Conservation (phyloP, 2,113 vertebrate species). For the Hippocampus guttulatus region DNA sequence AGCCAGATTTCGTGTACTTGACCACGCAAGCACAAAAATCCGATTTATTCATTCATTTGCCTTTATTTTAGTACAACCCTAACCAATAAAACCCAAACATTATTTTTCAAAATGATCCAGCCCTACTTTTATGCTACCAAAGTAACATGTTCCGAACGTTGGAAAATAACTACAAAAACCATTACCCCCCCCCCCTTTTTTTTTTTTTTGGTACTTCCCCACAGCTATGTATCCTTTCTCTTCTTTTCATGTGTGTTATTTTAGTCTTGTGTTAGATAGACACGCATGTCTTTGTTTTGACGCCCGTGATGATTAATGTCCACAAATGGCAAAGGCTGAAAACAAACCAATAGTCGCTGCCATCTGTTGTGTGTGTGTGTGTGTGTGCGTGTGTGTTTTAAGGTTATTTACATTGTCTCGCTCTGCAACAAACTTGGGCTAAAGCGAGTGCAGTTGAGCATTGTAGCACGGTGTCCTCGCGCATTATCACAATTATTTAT, state of each 20-base stretch:
- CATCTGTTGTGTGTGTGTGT: background rate
- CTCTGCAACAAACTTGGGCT: background rate
- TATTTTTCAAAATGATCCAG: too few relatives aligned
- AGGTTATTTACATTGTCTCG: slow-evolving; percentile 8
- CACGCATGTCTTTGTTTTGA: slow-evolving; percentile 22
- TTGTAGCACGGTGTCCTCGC: background rate
- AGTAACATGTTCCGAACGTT: background rate
- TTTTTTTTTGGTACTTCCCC: too few relatives aligned
- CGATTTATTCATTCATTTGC: too few relatives aligned
- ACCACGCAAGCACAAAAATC: too few relatives aligned
- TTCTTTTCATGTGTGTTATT: background rate
- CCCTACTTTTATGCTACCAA: too few relatives aligned
- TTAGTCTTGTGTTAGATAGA: background rate
- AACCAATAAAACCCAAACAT: too few relatives aligned
- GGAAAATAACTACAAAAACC: background rate
- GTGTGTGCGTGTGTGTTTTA: background rate
- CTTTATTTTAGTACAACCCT: too few relatives aligned
- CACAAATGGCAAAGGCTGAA: slow-evolving; percentile 5
- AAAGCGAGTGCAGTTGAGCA: background rate
- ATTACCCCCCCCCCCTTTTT: too few relatives aligned
- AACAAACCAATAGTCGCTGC: slow-evolving; percentile 2
- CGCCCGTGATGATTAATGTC: slow-evolving; percentile 22
- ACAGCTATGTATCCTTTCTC: background rate
- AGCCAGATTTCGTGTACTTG: too few relatives aligned
- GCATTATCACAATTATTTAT: slow-evolving; percentile 22